phyloP scores from a whole-genome alignment of 2,888 invertebrate species.

The Ditula angustiorana region DNA sequence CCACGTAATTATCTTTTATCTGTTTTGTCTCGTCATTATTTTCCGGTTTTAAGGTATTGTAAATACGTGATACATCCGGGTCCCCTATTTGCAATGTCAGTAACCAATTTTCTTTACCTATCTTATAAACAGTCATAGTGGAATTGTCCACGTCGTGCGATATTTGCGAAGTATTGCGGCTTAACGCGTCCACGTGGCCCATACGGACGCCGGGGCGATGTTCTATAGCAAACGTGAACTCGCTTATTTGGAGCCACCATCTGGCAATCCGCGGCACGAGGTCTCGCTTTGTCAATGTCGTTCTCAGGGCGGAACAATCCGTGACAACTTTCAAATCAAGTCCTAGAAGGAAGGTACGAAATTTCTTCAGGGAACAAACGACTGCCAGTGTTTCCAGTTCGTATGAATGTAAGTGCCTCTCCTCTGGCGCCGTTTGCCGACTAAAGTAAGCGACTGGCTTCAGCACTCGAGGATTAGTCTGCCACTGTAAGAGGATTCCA shows the following conservation, averaged over 20 bases:
- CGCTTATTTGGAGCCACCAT: slow-evolving; percentile 34
- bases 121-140: neutral
- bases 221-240: neutral
- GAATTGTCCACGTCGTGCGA: neutral
- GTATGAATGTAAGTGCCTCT: slow-evolving; percentile 43
- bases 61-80: neutral
- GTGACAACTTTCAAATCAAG: slow-evolving; percentile 40
- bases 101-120: neutral
- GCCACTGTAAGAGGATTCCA: too few species aligned
- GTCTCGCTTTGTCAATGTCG: slow-evolving; percentile 42
- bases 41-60: neutral
- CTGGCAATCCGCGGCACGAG: slow-evolving; percentile 42
- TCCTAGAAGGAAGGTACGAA: slow-evolving; percentile 43
- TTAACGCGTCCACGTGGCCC: slow-evolving; percentile 29
- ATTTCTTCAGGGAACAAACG: slow-evolving; percentile 38
- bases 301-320: slow-evolving; percentile 42
- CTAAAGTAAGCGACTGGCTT: slow-evolving; percentile 46
- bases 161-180: neutral
- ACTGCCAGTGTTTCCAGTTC: slow-evolving; percentile 47
- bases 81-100: neutral
- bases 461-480: too few species aligned
- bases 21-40: neutral
- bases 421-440: slow-evolving; percentile 43
- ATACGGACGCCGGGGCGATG: slow-evolving; percentile 15
- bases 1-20: neutral